Percentiles rank a stretch among this genome's conserved stretches.
These are phyloP conservation scores for Oryzias curvinotus DNA, from an alignment of 2,113 vertebrate species.

Conservation along the genomic window DNA sequence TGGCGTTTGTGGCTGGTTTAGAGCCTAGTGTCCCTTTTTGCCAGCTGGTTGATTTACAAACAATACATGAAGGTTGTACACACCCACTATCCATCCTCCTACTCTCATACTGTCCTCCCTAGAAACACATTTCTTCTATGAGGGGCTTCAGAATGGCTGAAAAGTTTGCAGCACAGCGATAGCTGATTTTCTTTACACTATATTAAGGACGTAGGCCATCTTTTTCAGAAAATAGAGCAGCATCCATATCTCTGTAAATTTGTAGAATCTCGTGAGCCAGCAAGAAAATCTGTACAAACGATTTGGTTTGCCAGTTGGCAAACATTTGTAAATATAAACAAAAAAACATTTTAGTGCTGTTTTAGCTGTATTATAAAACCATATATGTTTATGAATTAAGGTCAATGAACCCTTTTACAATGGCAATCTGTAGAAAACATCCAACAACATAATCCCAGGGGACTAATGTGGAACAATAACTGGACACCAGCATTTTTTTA, in stretches of 20 bases:
- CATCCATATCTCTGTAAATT: slow-evolving; percentile 32
- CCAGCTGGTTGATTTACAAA: slow-evolving; percentile 76
- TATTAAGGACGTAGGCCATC: slow-evolving; percentile 58
- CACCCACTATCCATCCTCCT: slow-evolving; percentile 70
- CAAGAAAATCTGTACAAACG: slow-evolving; percentile 20
- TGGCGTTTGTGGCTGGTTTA: slow-evolving; percentile 64
- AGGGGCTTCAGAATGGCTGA: slow-evolving; percentile 62
- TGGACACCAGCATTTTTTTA: background rate
- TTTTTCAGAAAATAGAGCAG: slow-evolving; percentile 41
- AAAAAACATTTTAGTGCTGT: background rate
- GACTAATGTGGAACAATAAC: background rate
- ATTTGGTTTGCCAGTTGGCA: slow-evolving; percentile 29
- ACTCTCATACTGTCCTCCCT: slow-evolving; percentile 61
- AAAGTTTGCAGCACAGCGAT: slow-evolving; percentile 59
- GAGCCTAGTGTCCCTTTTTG: slow-evolving; percentile 66
- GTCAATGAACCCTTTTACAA: background rate
- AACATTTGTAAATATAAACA: background rate
- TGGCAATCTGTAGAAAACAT: background rate
- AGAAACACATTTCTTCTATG: slow-evolving; percentile 62
- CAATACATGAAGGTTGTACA: slow-evolving; percentile 73
- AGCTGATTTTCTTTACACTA: slow-evolving; percentile 59
- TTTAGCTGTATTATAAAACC: background rate
- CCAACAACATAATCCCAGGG: background rate
- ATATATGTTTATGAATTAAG: too few relatives aligned
- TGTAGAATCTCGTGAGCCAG: slow-evolving; percentile 41